A percentile compares a stretch with the other conserved stretches of the same genome.
phyloP scores from a whole-genome alignment of 2,797 vertebrate species.

The Threskiornis aethiopicus region DNA sequence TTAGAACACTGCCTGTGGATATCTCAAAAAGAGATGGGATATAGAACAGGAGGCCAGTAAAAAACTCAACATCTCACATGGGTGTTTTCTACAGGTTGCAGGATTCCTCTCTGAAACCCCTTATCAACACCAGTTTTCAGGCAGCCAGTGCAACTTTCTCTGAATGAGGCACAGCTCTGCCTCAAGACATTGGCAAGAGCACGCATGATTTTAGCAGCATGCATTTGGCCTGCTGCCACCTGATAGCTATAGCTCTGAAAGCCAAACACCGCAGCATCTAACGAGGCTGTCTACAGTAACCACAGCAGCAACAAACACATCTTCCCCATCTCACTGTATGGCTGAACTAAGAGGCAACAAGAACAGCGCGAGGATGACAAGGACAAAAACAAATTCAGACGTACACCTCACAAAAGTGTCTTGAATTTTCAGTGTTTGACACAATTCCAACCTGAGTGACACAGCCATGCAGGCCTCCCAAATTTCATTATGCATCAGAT shows the following conservation, averaged over 20 bases:
- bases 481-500: not conserved
- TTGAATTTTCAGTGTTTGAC: not conserved
- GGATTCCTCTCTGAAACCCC: not conserved
- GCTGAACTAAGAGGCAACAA: not conserved
- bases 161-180: not conserved
- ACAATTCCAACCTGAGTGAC: not conserved
- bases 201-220: not conserved
- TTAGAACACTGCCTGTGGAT: not conserved
- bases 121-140: not conserved
- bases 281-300: not conserved
- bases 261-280: not conserved
- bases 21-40: not conserved
- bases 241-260: not conserved
- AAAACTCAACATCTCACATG: not conserved
- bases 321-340: not conserved
- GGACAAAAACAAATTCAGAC: not conserved
- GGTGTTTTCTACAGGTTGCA: not conserved
- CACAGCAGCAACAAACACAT: not conserved
- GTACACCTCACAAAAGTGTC: not conserved
- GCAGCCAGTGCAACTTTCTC: not conserved
- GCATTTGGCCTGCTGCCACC: not conserved
- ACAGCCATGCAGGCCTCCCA: not conserved
- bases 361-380: not conserved
- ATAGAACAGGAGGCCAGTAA: not conserved
- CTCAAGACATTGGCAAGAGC: not conserved